Conservation (phyloP, 2,113 vertebrate species). For the Podocnemis expansa region DNA sequence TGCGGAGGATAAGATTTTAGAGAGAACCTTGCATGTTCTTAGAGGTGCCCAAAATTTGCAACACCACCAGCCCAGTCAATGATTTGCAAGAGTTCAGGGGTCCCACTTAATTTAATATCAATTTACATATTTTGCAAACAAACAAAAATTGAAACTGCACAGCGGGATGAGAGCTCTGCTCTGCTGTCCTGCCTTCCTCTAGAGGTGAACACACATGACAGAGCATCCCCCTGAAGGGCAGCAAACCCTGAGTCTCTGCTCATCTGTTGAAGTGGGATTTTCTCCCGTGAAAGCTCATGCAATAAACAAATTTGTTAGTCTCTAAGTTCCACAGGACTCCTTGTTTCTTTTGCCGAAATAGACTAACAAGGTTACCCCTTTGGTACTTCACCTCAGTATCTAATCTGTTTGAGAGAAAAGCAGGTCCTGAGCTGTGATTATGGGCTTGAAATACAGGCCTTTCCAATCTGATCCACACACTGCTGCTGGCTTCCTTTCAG, state of each 20-base stretch:
- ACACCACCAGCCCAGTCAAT: neutral
- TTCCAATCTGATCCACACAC: neutral
- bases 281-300: too few species aligned
- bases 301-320: too few species aligned
- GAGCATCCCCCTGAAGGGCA: neutral
- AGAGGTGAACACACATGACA: neutral
- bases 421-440: neutral
- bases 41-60: neutral
- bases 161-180: neutral
- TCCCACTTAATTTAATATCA: neutral
- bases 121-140: neutral
- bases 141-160: neutral
- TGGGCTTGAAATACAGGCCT: neutral
- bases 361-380: too few species aligned
- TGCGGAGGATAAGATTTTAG: neutral
- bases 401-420: neutral
- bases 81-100: neutral
- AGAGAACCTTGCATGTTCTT: neutral
- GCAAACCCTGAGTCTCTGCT: neutral
- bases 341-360: too few species aligned
- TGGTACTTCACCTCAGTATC: neutral
- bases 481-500: neutral
- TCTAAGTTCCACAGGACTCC: too few species aligned
- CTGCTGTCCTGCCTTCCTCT: neutral
- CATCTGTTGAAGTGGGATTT: too few species aligned